Conservation (phyloP, 1,140 invertebrate species). For the Saccostrea glomerata region DNA sequence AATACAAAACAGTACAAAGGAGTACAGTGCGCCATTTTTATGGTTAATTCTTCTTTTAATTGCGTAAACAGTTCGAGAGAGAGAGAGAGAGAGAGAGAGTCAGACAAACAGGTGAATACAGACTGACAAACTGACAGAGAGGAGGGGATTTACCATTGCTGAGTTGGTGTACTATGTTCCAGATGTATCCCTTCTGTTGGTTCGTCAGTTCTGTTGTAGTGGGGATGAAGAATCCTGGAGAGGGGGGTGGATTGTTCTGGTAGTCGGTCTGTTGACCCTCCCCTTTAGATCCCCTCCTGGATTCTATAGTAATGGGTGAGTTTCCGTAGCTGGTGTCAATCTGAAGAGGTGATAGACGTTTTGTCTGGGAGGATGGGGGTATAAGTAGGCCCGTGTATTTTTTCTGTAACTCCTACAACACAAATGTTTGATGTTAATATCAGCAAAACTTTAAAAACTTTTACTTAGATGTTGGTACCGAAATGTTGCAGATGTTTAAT, state of each 20-base stretch:
- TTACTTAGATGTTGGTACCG: too few relatives aligned
- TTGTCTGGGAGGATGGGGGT: not conserved
- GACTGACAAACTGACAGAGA: not conserved
- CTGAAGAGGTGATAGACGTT: not conserved
- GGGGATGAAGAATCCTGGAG: not conserved
- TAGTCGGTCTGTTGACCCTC: not conserved
- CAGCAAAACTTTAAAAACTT: too few relatives aligned
- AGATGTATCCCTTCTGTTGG: slow-evolving; percentile 5
- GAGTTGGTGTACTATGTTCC: not conserved
- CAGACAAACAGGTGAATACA: too few relatives aligned
- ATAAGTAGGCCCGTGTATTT: not conserved
- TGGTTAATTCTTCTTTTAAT: too few relatives aligned
- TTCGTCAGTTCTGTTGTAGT: not conserved
- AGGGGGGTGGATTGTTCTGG: not conserved
- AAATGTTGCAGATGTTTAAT: too few relatives aligned
- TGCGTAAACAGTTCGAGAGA: not conserved
- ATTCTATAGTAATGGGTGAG: not conserved
- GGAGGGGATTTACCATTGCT: not conserved
- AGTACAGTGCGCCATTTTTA: too few relatives aligned
- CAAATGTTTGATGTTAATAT: not conserved
- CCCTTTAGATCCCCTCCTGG: not conserved
- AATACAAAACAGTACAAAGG: not conserved
- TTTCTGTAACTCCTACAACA: not conserved
- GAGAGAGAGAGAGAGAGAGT: slow-evolving; percentile 14
- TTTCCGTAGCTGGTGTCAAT: slow-evolving; percentile 20